Evolutionary conservation across 1,140 invertebrate genomes (phyloP), one percentile per base, ranked within the genome.

Genomic region (Grapholita molesta): DNA sequence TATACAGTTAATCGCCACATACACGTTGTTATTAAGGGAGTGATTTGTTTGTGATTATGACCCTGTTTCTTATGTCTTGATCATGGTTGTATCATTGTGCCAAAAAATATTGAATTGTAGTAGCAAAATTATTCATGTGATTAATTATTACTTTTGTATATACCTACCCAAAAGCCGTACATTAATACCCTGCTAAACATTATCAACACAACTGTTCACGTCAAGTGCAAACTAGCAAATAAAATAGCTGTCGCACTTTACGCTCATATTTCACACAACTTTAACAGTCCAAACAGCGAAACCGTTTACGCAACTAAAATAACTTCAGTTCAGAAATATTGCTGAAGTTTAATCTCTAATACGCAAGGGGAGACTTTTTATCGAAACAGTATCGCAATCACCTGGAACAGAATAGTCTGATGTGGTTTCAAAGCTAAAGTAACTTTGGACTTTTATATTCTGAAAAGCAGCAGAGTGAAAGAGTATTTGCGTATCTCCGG

Each of bases 151-250:
- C n/a, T n/a, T n/a, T n/a, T n/a, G n/a, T n/a, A n/a, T n/a, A n/a
- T n/a, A n/a, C n/a, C n/a, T n/a, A n/a, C n/a, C n/a, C n/a, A n/a
- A n/a, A n/a, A n/a, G n/a, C n/a, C n/a, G n/a, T n/a, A n/a, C n/a
- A n/a, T 71, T 32, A 77, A 77, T 64, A 35, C 9, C 7, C 28
- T 30, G n/a, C 7, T 30, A 30, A 30, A 3, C 28, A 38, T 38
- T 0, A n/a, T n/a, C 15, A 38, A 11, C 35, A 15, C 35, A 48
- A 21, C 21, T 21, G 21, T 48, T 48, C 15, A 48, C 2, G 21
- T 48, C 21, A 15, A 48, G 21, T 48, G 42, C 42, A 5, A 48
- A 48, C n/a, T 48, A 48, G 6, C 42, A 48, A 30, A 30, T 21
- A 48, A 21, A 48, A 48, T 48, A 3, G 42, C 42, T 48, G 8